Evolutionary conservation across 2,113 vertebrate species (phyloP).

Genomic region (Campylomormyrus tamandua): DNA sequence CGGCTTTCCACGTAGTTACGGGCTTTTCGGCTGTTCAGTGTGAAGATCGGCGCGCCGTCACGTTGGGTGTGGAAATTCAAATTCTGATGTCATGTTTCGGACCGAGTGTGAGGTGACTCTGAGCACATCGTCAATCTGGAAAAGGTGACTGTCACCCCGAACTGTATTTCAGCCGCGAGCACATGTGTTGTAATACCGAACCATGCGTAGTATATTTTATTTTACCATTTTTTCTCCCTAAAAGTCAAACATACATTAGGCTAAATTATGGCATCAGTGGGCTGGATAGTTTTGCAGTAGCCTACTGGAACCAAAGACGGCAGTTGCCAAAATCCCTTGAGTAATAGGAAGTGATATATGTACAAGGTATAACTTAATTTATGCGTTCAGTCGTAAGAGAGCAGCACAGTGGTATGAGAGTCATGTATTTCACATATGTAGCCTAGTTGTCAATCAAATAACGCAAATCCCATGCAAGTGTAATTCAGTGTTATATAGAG

Average conservation of each 20-base stretch:
- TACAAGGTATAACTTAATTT: neutral
- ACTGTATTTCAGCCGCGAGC: neutral
- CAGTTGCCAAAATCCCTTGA: neutral
- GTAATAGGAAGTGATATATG: neutral
- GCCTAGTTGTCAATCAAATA: neutral
- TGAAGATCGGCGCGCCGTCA: conserved; percentile 34
- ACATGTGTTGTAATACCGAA: neutral
- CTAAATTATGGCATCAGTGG: neutral
- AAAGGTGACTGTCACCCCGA: conserved; percentile 23
- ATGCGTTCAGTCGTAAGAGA: neutral
- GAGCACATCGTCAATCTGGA: conserved; percentile 27
- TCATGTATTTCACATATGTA: neutral
- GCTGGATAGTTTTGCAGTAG: neutral
- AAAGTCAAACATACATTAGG: neutral
- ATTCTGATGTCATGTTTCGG: conserved; percentile 65
- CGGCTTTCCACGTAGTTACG: conserved; percentile 26
- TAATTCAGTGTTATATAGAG: neutral
- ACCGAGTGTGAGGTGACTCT: conserved; percentile 41
- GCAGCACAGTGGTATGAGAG: neutral
- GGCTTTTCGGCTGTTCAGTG: conserved; percentile 15
- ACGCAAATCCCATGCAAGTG: neutral
- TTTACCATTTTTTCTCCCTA: neutral
- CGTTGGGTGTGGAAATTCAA: conserved; percentile 63
- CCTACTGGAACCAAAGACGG: neutral
- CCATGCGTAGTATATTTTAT: neutral